Base-by-base conservation (phyloP, 2,113 vertebrate species). In the Urocolius indicus region DNA sequence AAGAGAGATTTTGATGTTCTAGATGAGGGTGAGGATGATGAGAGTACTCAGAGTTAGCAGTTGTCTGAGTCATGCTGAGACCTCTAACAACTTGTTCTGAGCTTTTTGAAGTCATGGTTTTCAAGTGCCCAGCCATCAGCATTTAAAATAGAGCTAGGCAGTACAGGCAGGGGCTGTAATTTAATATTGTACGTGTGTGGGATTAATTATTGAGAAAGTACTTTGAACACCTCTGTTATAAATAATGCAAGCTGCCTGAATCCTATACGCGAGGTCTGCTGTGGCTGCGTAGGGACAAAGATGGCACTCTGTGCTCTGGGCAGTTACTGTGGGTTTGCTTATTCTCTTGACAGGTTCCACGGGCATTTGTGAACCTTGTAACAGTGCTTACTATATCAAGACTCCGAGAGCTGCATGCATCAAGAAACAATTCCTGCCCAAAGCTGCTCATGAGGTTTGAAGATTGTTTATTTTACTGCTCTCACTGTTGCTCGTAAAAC, bases 351-450 rank as follows among this genome's bases (percentile, higher is more conserved):
- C 95, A 98, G 98, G 98, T 98, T 85, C 98, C 98, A 30, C 97
- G 98, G 68, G 58, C 95, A 0, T 98, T 98, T 90, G 98, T 98
- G 89, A 98, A 98, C 79, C 63, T 98, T 87, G 98, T 98, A 46
- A 90, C 89, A 1, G 1, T 95, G 5, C 13, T 98, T 30, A 12
- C 97, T 65, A 93, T 98, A 12, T 0, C 43, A 23, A 36, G 9
- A 9, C 92, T 98, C 24, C 95, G 97, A 71, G 95, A 98, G 45
- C 79, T 98, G 17, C 93, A 97, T 4, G 5, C 76, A 3, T 77
- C 89, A 1, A 3, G 2, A 7, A 68, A 22, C 5, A 41, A 81
- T 63, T 26, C 1, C 18, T 98, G 98, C 58, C 97, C 97, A 5
- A 93, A 90, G 76, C 0, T 11, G 11, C 18, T 98, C 6, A 97